A percentile compares a stretch with the other conserved stretches of the same genome.
phyloP scores from a whole-genome alignment of 2,797 vertebrate genomes.

The Mastacembelus armatus region DNA sequence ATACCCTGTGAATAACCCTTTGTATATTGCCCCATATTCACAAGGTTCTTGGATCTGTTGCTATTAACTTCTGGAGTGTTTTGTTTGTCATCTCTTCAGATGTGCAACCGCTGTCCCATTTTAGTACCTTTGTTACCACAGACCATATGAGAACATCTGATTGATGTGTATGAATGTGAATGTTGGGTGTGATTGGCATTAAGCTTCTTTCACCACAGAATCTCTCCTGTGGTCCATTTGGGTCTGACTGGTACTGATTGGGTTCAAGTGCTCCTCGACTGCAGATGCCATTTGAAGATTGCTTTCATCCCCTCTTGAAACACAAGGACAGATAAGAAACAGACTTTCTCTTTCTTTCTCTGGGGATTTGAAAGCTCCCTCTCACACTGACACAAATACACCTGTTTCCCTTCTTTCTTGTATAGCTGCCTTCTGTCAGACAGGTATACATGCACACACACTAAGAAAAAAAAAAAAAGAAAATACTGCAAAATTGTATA shows the following conservation, averaged over 20 bases:
- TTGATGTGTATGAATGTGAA: slow-evolving; percentile 56
- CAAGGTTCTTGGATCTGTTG: slow-evolving; percentile 35
- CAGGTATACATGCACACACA: slow-evolving; percentile 2
- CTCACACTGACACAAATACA: slow-evolving; percentile 30
- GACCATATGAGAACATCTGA: slow-evolving; percentile 34
- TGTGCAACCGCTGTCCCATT: slow-evolving; percentile 38
- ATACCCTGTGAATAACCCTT: no score
- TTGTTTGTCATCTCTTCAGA: slow-evolving; percentile 41
- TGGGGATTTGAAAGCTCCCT: slow-evolving; percentile 42
- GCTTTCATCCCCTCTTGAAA: slow-evolving; percentile 73
- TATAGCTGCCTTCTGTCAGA: slow-evolving; percentile 23
- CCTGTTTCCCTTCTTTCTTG: slow-evolving; percentile 10
- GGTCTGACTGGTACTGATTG: slow-evolving; percentile 75
- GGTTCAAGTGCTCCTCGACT: slow-evolving; percentile 75
- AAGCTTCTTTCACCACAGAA: slow-evolving; percentile 58
- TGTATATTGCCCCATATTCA: slow-evolving; percentile 51
- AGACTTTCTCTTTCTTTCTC: slow-evolving; percentile 35
- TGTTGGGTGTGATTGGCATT: slow-evolving; percentile 68
- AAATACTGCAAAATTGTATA: slow-evolving; percentile 66
- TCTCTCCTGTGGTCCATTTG: slow-evolving; percentile 73
- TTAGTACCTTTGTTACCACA: slow-evolving; percentile 39
- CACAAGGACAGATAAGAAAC: slow-evolving; percentile 72
- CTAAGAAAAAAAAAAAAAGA: slow-evolving; percentile 55
- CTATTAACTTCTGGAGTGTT: slow-evolving; percentile 20
- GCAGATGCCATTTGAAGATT: slow-evolving; percentile 78